These are phyloP conservation scores for Phortica magna DNA, from an alignment of 2,888 invertebrate genomes.

Conservation along the genomic window DNA sequence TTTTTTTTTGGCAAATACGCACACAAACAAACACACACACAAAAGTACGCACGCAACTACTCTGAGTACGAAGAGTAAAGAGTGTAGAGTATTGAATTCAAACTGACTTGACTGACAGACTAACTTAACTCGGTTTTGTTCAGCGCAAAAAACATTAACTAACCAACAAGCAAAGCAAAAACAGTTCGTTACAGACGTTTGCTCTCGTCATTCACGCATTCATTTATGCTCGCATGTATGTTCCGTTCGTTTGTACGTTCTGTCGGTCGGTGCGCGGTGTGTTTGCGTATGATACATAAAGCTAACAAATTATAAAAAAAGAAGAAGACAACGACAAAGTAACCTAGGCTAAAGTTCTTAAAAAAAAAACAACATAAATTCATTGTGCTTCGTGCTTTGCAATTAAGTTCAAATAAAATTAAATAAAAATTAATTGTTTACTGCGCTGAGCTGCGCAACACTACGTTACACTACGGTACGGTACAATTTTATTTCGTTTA, in stretches of 20 bases:
- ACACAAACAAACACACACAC: constrained; percentile 1
- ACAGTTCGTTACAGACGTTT: background rate
- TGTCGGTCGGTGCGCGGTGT: too few species aligned
- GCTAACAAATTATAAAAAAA: constrained; percentile 31
- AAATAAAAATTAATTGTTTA: constrained; percentile 48
- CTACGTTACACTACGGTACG: background rate
- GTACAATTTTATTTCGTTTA: background rate
- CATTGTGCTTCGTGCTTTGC: constrained; percentile 36
- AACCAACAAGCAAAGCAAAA: constrained; percentile 28
- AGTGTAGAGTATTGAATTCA: too few species aligned
- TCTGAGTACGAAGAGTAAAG: background rate
- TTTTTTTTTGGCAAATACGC: constrained; percentile 15
- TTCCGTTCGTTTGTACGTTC: constrained; percentile 29
- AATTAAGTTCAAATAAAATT: constrained; percentile 56
- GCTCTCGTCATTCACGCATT: background rate
- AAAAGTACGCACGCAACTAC: background rate
- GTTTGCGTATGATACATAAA: too few species aligned
- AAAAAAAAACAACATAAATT: constrained; percentile 18
- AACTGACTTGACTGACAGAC: too few species aligned
- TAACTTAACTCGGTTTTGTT: background rate
- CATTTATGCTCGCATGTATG: background rate
- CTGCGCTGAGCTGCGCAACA: too few species aligned
- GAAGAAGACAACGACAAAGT: constrained; percentile 44
- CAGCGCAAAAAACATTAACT: constrained; percentile 16
- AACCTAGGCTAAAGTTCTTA: constrained; percentile 53